These are phyloP conservation scores for Thomomys bottae DNA, from an alignment of 2,113 vertebrate species.

Conservation along the genomic window DNA sequence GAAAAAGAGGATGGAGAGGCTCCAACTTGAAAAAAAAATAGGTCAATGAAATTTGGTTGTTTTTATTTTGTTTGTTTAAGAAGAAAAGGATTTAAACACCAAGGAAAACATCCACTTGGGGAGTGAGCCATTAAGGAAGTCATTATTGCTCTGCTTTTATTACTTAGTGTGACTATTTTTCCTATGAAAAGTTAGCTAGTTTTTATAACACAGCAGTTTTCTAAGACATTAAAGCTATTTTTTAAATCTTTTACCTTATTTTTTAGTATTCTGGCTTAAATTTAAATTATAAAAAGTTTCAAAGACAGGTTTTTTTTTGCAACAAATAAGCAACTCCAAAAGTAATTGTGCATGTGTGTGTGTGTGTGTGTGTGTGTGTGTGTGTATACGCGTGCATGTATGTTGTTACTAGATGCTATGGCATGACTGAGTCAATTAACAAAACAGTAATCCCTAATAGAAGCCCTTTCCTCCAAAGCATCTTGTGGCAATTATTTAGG, in stretches of 20 bases:
- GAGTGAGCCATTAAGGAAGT: background rate
- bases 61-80: constrained; percentile 58
- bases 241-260: background rate
- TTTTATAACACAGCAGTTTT: constrained; percentile 7
- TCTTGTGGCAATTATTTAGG: constrained; percentile 29
- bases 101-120: background rate
- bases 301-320: background rate
- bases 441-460: background rate
- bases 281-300: background rate
- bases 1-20: background rate
- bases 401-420: background rate
- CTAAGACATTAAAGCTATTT: background rate
- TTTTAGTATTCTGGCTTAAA: constrained; percentile 15
- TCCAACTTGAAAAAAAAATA: background rate
- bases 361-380: background rate
- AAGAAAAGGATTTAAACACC: constrained; percentile 52
- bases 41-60: constrained; percentile 20
- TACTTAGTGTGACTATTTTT: background rate
- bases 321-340: background rate
- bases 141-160: constrained; percentile 9
- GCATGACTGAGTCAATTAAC: background rate
- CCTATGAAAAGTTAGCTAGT: background rate
- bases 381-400: background rate
- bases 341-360: background rate
- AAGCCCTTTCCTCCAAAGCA: background rate